These are phyloP conservation scores for Papilio polytes DNA, from an alignment of 1,140 invertebrate species.

Conservation along the genomic window DNA sequence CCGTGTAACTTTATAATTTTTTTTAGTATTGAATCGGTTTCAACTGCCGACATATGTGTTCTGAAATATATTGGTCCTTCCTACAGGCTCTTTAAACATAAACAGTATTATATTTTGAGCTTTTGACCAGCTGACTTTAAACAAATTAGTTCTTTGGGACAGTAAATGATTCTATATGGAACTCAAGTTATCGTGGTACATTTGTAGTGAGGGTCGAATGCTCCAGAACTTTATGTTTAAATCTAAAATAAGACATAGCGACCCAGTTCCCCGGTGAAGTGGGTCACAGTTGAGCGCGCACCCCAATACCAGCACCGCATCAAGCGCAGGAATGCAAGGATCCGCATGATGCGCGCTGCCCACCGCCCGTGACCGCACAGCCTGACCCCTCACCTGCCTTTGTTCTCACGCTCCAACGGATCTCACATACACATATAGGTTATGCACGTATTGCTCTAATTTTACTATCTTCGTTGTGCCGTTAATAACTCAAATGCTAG, in stretches of 20 bases:
- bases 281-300: conserved; percentile 70
- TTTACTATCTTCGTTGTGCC: background rate
- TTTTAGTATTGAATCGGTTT: background rate
- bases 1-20: background rate
- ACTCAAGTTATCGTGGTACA: too few species aligned
- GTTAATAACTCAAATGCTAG: background rate
- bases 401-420: conserved; percentile 67
- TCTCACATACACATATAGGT: conserved; percentile 41
- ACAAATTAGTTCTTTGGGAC: too few species aligned
- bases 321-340: conserved; percentile 49
- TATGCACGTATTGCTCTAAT: background rate
- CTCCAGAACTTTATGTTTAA: conserved; percentile 8
- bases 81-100: too few species aligned
- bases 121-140: too few species aligned
- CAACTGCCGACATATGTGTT: background rate
- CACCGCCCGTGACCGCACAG: conserved; percentile 73
- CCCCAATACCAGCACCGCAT: conserved; percentile 50
- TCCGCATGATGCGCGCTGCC: conserved; percentile 47
- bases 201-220: background rate
- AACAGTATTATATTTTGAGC: background rate
- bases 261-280: conserved; percentile 44
- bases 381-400: conserved; percentile 72
- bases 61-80: too few species aligned
- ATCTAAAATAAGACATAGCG: conserved; percentile 28
- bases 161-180: too few species aligned